Evolutionary conservation across 2,888 invertebrate species (phyloP).

Genomic region (Lithophane socia): DNA sequence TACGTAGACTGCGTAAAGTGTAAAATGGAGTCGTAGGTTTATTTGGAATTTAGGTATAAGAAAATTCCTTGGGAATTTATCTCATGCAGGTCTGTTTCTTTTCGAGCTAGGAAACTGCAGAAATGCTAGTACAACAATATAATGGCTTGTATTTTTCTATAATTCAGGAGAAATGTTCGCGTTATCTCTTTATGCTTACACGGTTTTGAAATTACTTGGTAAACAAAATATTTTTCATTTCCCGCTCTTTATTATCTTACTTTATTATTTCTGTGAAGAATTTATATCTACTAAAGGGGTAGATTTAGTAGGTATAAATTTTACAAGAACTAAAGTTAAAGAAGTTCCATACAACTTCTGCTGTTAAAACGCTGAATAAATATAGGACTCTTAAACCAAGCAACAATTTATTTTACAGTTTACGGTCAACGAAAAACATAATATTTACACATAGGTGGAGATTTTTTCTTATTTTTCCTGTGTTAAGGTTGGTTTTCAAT

Average conservation of each 20-base stretch:
- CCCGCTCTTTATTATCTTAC: conserved; percentile 1
- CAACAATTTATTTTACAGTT: background rate
- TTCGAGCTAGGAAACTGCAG: conserved; percentile 52
- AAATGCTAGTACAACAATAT: conserved; percentile 39
- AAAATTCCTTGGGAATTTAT: conserved; percentile 55
- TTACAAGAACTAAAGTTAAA: too few relatives aligned
- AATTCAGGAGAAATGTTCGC: conserved; percentile 49
- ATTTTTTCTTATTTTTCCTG: background rate
- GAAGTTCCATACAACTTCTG: background rate
- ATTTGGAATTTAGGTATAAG: conserved; percentile 43
- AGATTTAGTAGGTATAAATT: background rate
- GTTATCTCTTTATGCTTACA: conserved; percentile 38
- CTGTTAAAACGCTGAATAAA: background rate
- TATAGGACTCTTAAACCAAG: background rate
- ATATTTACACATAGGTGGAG: background rate
- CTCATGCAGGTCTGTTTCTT: conserved; percentile 59
- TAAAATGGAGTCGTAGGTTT: conserved; percentile 54
- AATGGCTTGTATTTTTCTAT: conserved; percentile 56
- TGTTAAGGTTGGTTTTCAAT: rapidly evolving
- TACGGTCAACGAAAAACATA: background rate
- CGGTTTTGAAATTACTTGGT: conserved; percentile 15
- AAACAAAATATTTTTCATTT: conserved; percentile 21
- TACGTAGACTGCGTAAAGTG: conserved; percentile 58
- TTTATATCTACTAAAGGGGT: background rate
- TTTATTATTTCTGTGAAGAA: background rate